A percentile compares a stretch with the other conserved stretches of the same genome.
Conservation (phyloP, 1,140 invertebrate genomes). For the Brachionus manjavacas region DNA sequence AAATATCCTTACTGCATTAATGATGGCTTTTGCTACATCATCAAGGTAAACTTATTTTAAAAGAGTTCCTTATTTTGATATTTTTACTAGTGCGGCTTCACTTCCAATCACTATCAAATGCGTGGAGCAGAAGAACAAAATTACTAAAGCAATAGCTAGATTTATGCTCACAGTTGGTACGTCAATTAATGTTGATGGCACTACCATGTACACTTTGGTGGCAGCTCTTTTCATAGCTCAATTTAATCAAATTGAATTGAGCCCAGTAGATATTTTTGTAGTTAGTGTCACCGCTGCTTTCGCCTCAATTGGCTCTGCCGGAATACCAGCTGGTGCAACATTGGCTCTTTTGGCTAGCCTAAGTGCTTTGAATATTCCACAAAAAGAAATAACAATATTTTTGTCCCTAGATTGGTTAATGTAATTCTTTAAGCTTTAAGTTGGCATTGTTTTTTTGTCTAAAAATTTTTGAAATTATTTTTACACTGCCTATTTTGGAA, state of each 20-base stretch:
- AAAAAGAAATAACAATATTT: conserved; percentile 84
- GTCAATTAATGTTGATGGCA: conserved; percentile 62
- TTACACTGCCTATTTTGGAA: conserved; percentile 48
- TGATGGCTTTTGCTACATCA: conserved; percentile 62
- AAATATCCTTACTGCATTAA: conserved; percentile 63
- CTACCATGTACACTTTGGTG: conserved; percentile 61
- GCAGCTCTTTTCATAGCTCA: conserved; percentile 70
- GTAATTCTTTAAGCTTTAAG: not conserved
- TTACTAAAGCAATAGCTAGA: conserved; percentile 81
- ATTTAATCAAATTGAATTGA: conserved; percentile 62
- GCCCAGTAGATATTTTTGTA: conserved; percentile 59
- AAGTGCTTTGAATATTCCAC: conserved; percentile 82
- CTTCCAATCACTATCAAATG: conserved; percentile 86
- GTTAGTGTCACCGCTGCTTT: conserved; percentile 81
- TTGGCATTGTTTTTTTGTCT: too few relatives aligned
- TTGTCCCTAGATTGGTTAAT: conserved; percentile 84
- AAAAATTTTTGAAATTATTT: not conserved
- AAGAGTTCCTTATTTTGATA: not conserved
- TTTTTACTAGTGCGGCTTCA: conserved; percentile 73
- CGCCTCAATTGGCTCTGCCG: conserved; percentile 92
- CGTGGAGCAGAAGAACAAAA: conserved; percentile 81
- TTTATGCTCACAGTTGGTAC: conserved; percentile 88
- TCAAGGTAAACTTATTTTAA: not conserved
- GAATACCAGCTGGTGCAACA: conserved; percentile 77
- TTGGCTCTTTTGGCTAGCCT: conserved; percentile 94